phyloP scores from a whole-genome alignment of 2,888 invertebrate species.

The Eupithecia dodoneata region DNA sequence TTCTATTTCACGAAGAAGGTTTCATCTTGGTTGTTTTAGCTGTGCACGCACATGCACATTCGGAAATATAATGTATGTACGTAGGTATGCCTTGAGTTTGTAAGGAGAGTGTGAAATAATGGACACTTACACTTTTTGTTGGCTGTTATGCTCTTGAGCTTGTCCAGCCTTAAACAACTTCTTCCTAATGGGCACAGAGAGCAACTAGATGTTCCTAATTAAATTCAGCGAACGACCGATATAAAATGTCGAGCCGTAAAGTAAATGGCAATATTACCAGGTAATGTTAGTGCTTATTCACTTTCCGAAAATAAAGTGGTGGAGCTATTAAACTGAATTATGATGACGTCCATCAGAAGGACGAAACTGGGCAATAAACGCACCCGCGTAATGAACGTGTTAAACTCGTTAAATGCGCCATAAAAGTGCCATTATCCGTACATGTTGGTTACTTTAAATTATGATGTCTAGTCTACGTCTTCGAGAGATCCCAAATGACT shows the following conservation, averaged over 20 bases:
- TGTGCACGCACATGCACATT: too few species aligned
- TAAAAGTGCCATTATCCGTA: conserved; percentile 45
- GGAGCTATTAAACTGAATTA: conserved; percentile 54
- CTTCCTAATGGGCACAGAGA: neutral
- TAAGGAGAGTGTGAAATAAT: neutral
- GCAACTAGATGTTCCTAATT: conserved; percentile 10
- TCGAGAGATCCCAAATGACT: neutral
- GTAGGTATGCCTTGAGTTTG: neutral
- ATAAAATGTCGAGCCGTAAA: conserved; percentile 37
- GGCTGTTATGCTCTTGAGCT: neutral
- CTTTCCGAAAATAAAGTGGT: conserved; percentile 51
- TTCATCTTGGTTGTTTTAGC: too few species aligned
- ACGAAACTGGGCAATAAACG: conserved; percentile 46
- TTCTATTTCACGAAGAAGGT: too few species aligned
- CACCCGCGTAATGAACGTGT: conserved; percentile 47
- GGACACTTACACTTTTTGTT: neutral
- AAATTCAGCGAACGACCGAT: conserved; percentile 30
- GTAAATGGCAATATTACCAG: conserved; percentile 36
- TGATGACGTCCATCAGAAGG: conserved; percentile 52
- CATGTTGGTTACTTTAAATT: conserved; percentile 31
- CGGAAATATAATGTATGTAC: too few species aligned
- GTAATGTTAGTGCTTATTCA: conserved; percentile 48
- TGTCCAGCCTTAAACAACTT: neutral
- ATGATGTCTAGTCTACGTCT: neutral
- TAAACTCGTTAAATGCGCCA: conserved; percentile 48